Evolutionary conservation across 2,888 invertebrate genomes (phyloP).

Genomic region (Latheticus oryzae): DNA sequence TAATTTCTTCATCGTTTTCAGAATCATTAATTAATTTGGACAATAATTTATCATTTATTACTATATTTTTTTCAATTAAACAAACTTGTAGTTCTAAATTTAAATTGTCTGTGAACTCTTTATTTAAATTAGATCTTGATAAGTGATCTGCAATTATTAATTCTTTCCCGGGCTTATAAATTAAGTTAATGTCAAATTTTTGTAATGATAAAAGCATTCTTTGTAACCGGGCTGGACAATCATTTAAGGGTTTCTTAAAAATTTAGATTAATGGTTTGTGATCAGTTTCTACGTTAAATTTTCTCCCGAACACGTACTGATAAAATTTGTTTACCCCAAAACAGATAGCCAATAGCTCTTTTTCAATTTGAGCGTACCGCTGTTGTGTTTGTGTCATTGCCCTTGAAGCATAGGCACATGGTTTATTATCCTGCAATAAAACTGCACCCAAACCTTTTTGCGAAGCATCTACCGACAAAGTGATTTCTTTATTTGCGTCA

Average conservation of each 20-base stretch:
- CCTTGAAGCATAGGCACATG: slow-evolving; percentile 51
- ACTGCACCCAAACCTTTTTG: slow-evolving; percentile 43
- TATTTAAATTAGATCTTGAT: slow-evolving; percentile 26
- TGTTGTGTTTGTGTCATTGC: slow-evolving; percentile 45
- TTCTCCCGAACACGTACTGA: slow-evolving; percentile 47
- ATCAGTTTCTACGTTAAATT: slow-evolving; percentile 47
- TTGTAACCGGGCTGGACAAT: slow-evolving; percentile 29
- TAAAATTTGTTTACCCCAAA: slow-evolving; percentile 46
- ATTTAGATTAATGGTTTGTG: slow-evolving; percentile 51
- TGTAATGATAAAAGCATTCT: slow-evolving; percentile 29
- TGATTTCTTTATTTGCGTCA: slow-evolving; percentile 14
- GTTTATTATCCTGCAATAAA: slow-evolving; percentile 49
- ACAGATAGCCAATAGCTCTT: slow-evolving; percentile 48
- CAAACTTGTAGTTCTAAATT: slow-evolving; percentile 38
- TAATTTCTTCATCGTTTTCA: neutral
- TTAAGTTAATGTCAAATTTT: slow-evolving; percentile 24
- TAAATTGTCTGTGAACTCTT: slow-evolving; percentile 31
- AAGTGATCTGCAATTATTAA: slow-evolving; percentile 11
- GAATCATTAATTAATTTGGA: too few relatives aligned
- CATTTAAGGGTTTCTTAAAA: slow-evolving; percentile 45
- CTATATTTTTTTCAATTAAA: slow-evolving; percentile 30
- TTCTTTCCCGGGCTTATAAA: slow-evolving; percentile 21
- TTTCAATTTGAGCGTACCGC: slow-evolving; percentile 51
- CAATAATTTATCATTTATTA: slow-evolving; percentile 33
- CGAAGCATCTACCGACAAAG: slow-evolving; percentile 45